Conservation (phyloP, 2,888 invertebrate genomes). For the Brenthis daphne region DNA sequence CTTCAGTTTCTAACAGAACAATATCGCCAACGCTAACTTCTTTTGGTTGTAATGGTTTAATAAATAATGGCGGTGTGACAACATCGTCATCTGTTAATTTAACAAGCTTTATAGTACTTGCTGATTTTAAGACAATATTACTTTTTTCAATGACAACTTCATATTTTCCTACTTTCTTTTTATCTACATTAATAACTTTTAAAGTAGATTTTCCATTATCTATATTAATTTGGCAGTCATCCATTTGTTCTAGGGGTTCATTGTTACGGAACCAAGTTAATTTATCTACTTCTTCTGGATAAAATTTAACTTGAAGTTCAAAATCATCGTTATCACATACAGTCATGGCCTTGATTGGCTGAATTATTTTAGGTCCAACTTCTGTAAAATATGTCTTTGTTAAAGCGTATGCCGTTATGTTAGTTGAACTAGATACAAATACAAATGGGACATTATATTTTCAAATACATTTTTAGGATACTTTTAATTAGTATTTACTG, state of each 20-base stretch:
- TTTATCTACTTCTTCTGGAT: slow-evolving; percentile 86
- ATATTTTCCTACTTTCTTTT: slow-evolving; percentile 92
- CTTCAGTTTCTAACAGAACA: slow-evolving; percentile 89
- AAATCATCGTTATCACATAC: slow-evolving; percentile 87
- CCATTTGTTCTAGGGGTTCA: slow-evolving; percentile 85
- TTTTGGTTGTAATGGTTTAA: slow-evolving; percentile 86
- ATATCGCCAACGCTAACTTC: slow-evolving; percentile 88
- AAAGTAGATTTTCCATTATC: slow-evolving; percentile 85
- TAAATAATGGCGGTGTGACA: slow-evolving; percentile 87
- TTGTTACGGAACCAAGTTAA: slow-evolving; percentile 94
- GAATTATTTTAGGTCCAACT: slow-evolving; percentile 84
- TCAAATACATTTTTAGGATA: neutral
- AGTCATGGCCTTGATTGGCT: slow-evolving; percentile 89
- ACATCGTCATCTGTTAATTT: slow-evolving; percentile 83
- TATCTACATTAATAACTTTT: slow-evolving; percentile 85
- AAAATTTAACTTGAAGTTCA: slow-evolving; percentile 86
- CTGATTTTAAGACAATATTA: slow-evolving; percentile 89
- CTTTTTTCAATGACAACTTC: slow-evolving; percentile 90
- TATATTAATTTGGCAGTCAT: slow-evolving; percentile 83
- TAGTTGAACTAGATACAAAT: slow-evolving; percentile 32
- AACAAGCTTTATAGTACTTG: slow-evolving; percentile 90
- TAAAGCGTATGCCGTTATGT: slow-evolving; percentile 40
- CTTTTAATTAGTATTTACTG: slow-evolving; percentile 7
- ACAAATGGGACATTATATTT: slow-evolving; percentile 7
- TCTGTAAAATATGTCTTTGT: slow-evolving; percentile 66